phyloP scores from a whole-genome alignment of 2,888 invertebrate genomes.

The Pemphredon lugubris region DNA sequence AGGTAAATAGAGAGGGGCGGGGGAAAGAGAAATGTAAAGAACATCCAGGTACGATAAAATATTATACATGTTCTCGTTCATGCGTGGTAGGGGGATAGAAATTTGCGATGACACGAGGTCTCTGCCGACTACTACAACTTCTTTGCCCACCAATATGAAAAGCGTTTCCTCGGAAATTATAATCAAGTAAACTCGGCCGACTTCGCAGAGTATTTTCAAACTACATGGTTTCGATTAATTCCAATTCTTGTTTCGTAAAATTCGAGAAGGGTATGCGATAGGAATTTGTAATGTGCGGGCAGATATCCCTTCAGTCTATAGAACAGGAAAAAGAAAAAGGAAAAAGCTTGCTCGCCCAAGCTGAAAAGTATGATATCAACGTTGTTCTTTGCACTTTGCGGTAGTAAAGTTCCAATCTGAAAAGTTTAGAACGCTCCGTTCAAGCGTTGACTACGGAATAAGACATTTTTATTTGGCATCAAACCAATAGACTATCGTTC shows the following conservation, averaged over 20 bases:
- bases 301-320: too few species aligned
- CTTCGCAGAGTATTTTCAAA: constrained; percentile 1
- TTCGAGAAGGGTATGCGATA: not conserved
- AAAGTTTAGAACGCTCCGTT: constrained; percentile 4
- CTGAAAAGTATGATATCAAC: too few species aligned
- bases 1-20: not conserved
- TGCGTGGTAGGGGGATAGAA: constrained; percentile 27
- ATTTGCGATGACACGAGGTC: constrained; percentile 47
- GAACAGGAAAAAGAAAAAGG: too few species aligned
- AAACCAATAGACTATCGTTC: too few species aligned
- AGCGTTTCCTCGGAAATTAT: constrained; percentile 28
- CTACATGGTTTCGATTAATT: constrained; percentile 30
- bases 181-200: constrained; percentile 10
- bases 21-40: constrained; percentile 18
- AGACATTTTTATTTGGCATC: too few species aligned
- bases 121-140: too few species aligned
- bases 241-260: constrained; percentile 28
- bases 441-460: too few species aligned
- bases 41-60: too few species aligned
- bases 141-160: not conserved
- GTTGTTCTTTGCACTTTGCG: too few species aligned
- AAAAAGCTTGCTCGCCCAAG: too few species aligned
- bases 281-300: not conserved
- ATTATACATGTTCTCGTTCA: too few species aligned
- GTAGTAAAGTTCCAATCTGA: too few species aligned